Conservation (phyloP, 2,113 vertebrate genomes). For the Aphelocoma coerulescens region DNA sequence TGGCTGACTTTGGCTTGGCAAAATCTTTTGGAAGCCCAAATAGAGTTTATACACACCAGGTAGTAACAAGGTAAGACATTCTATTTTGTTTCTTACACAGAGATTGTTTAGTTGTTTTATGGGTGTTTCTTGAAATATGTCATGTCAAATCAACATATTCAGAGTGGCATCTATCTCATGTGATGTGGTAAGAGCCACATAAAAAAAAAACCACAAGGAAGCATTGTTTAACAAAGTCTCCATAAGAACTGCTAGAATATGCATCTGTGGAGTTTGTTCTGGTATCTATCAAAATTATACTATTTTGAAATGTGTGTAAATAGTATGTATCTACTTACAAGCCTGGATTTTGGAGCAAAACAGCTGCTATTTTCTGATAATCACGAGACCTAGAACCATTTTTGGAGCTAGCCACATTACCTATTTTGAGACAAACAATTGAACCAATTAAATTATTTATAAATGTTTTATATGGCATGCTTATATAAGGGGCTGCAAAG, state of each 20-base stretch:
- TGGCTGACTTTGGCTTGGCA: conserved; percentile 96
- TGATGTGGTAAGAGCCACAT: background rate
- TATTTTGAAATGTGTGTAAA: background rate
- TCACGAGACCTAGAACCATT: background rate
- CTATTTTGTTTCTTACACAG: background rate
- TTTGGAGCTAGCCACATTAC: background rate
- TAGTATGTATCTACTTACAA: background rate
- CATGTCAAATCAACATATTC: background rate
- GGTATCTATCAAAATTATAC: background rate
- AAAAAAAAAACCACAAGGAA: background rate
- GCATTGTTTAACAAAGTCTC: background rate
- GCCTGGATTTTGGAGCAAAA: background rate
- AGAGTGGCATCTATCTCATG: background rate
- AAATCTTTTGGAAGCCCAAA: conserved; percentile 97
- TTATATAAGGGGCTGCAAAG: background rate
- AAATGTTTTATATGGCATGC: background rate
- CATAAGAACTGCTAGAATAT: background rate
- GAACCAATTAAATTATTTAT: background rate
- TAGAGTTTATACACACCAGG: conserved; percentile 94
- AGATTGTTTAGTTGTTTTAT: background rate
- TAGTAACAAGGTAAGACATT: conserved; percentile 90
- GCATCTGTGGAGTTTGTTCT: background rate
- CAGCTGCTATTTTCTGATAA: background rate
- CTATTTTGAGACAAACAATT: background rate
- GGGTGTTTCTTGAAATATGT: background rate